These are phyloP conservation scores for Platycheirus rosarum DNA, from an alignment of 2,888 invertebrate species.

Conservation along the genomic window DNA sequence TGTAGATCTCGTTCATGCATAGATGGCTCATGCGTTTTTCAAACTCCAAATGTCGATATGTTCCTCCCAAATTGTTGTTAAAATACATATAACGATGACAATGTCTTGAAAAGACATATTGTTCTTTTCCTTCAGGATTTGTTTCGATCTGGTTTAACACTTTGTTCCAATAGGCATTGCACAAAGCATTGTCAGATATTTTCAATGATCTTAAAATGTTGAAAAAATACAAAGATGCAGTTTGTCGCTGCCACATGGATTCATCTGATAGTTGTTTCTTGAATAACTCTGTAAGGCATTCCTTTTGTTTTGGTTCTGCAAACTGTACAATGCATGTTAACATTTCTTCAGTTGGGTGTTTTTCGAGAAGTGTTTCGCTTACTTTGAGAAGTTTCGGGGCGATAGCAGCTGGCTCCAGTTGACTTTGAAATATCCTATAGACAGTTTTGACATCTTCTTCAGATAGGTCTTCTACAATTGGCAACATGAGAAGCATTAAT, in stretches of 20 bases:
- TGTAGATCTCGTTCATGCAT: constrained; percentile 80
- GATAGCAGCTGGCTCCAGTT: constrained; percentile 83
- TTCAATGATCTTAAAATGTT: constrained; percentile 83
- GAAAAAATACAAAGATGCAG: constrained; percentile 81
- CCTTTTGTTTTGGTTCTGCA: constrained; percentile 82
- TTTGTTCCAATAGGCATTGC: constrained; percentile 83
- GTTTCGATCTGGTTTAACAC: constrained; percentile 80
- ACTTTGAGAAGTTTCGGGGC: constrained; percentile 81
- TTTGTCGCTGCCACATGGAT: constrained; percentile 77
- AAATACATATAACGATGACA: constrained; percentile 84
- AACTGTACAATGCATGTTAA: constrained; percentile 83
- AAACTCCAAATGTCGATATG: constrained; percentile 83
- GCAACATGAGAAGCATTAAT: constrained; percentile 80
- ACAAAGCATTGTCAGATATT: constrained; percentile 82
- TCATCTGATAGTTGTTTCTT: constrained; percentile 77
- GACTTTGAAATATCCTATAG: constrained; percentile 83
- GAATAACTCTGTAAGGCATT: constrained; percentile 81
- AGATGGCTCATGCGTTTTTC: constrained; percentile 82
- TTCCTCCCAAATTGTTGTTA: constrained; percentile 83
- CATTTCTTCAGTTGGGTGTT: constrained; percentile 81
- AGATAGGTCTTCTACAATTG: constrained; percentile 80
- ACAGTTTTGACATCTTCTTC: constrained; percentile 81
- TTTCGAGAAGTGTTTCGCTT: constrained; percentile 80
- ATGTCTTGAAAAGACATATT: constrained; percentile 80
- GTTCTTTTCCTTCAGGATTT: constrained; percentile 75